Base-by-base conservation (phyloP, 2,888 invertebrate species). In the Pherbina coryleti region DNA sequence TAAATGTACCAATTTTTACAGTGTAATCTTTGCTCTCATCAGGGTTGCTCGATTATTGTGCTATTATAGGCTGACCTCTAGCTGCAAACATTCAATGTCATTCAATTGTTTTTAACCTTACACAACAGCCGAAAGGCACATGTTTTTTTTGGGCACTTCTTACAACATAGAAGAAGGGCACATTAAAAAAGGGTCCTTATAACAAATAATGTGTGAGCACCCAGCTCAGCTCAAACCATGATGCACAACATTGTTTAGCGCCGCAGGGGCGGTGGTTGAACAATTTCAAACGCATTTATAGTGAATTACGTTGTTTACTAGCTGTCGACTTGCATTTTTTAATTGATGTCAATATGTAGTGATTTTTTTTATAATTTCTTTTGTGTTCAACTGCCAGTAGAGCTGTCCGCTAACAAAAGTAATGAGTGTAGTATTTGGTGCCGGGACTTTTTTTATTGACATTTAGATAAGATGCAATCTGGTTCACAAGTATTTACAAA, bases 341-440 rank as follows among this genome's bases (percentile, higher is more conserved):
- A 86, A 86, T 86, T 87, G 87, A 85, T 87, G 86, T 87, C 86
- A 87, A 86, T 85, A 85, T 84, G 84, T 83, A 84, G 82, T 70
- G 81, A 82, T 84, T 83, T 85, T 80, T 81, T 62, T 67, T 62
- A 25, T 53, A 1, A 37, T 51, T 64, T 71, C 44, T 71, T 7
- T 53, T 55, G 22, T 28, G 31, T 55, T 55, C n/a, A 31, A 64
- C 34, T 31, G 19, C n/a, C 14, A 31, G 31, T 55, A 7, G n/a
- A n/a, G 28, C 31, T 17, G 25, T 14, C 14, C 9, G 5, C 34
- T n/a, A 11, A 34, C 64, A 64, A 64, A n/a, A 64, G 28, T 31
- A 64, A 31, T 31, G n/a, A 31, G 34, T 31, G 49, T 28, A 28
- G 69, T 49, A n/a, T 37, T 67, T 69, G 31, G 34, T n/a, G 34